These are phyloP conservation scores for Agonopterix arenella DNA, from an alignment of 2,888 invertebrate genomes.

Conservation along the genomic window DNA sequence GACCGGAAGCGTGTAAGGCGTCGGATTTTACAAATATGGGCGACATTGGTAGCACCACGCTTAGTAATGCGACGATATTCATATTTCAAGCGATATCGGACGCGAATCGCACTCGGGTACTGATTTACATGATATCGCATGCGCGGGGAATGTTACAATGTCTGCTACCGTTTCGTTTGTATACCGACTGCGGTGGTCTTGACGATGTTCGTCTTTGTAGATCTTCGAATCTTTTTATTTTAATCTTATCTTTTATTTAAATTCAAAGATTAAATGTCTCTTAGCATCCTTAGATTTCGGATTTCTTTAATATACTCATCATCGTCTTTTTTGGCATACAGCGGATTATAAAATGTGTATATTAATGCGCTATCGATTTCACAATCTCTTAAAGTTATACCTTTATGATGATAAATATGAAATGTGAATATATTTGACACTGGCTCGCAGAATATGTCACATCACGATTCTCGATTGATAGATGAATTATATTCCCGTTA, in stretches of 20 bases:
- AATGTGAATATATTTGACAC: constrained; percentile 40
- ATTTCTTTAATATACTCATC: no score
- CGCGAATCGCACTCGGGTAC: constrained; percentile 49
- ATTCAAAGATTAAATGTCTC: no score
- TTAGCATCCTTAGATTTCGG: no score
- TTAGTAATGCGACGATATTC: constrained; percentile 55
- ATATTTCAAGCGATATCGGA: constrained; percentile 60
- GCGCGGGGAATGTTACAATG: constrained; percentile 38
- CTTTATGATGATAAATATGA: constrained; percentile 34
- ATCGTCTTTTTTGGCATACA: no score
- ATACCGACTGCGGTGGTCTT: constrained; percentile 3
- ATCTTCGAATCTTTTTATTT: neutral
- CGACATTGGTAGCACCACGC: constrained; percentile 14
- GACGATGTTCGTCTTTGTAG: neutral
- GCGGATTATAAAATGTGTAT: neutral
- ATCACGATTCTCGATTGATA: constrained; percentile 41
- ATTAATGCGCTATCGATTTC: constrained; percentile 5
- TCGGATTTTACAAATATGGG: neutral
- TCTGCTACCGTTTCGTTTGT: constrained; percentile 38
- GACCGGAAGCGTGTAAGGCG: neutral
- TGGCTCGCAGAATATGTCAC: constrained; percentile 35
- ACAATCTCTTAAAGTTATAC: constrained; percentile 19
- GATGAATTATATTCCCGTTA: constrained; percentile 45
- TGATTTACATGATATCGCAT: constrained; percentile 62
- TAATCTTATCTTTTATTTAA: neutral